Conservation (phyloP, 1,140 invertebrate species). For the Diuraphis noxia region DNA sequence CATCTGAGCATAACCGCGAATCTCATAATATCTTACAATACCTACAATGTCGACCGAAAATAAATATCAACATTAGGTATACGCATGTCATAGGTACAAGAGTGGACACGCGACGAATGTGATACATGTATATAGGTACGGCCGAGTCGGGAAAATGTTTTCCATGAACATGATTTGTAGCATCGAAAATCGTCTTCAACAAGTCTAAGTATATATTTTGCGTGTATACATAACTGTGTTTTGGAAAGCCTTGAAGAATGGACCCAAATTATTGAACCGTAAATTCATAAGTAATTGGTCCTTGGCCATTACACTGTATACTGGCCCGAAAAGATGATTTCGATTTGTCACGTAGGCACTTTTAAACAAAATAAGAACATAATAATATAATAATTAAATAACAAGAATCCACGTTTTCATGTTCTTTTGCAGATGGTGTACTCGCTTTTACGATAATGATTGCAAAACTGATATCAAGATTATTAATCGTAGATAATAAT, state of each 20-base stretch:
- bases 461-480: background rate
- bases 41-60: background rate
- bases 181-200: background rate
- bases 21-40: background rate
- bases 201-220: background rate
- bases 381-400: background rate
- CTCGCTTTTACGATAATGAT: background rate
- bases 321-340: background rate
- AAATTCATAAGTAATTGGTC: conserved; percentile 25
- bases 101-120: background rate
- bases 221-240: background rate
- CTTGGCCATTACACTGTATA: conserved; percentile 4
- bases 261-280: conserved; percentile 18
- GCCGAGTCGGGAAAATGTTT: background rate
- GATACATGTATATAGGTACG: background rate
- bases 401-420: background rate
- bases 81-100: too few species aligned
- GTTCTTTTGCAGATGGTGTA: background rate
- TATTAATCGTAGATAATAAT: background rate
- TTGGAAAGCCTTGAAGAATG: background rate
- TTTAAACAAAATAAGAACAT: background rate
- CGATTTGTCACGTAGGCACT: conserved; percentile 41
- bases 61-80: background rate
- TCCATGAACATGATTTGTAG: background rate
- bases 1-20: background rate